A percentile compares a stretch with the other conserved stretches of the same genome.
Conservation (phyloP, 2,113 vertebrate genomes). For the Athene noctua region DNA sequence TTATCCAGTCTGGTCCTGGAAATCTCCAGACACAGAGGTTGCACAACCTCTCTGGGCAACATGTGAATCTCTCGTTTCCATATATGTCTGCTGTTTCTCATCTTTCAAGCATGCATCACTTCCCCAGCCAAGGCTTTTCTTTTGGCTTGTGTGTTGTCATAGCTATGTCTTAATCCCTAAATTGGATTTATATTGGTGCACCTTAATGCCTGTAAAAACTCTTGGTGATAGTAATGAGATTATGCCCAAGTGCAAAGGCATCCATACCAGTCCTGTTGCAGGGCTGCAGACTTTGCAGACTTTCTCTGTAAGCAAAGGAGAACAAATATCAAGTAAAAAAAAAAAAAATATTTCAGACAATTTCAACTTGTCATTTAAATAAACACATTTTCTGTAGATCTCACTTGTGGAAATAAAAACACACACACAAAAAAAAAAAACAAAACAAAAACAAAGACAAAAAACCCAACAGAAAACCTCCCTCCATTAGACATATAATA, state of each 20-base stretch:
- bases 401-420: neutral
- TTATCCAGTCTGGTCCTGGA: neutral
- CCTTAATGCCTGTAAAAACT: neutral
- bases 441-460: neutral
- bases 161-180: neutral
- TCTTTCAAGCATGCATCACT: neutral
- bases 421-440: neutral
- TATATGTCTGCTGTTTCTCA: neutral
- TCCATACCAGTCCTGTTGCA: neutral
- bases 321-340: neutral
- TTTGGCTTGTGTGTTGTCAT: neutral
- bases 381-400: neutral
- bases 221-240: neutral
- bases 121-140: neutral
- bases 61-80: neutral
- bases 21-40: neutral
- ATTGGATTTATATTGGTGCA: neutral
- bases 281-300: neutral
- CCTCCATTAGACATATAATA: neutral
- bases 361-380: neutral
- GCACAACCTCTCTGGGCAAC: neutral
- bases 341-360: neutral
- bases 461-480: fast-evolving
- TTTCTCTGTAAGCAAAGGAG: neutral
- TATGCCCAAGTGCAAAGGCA: neutral